Conservation (phyloP, 1,140 invertebrate species). For the Drosophila ananassae region DNA sequence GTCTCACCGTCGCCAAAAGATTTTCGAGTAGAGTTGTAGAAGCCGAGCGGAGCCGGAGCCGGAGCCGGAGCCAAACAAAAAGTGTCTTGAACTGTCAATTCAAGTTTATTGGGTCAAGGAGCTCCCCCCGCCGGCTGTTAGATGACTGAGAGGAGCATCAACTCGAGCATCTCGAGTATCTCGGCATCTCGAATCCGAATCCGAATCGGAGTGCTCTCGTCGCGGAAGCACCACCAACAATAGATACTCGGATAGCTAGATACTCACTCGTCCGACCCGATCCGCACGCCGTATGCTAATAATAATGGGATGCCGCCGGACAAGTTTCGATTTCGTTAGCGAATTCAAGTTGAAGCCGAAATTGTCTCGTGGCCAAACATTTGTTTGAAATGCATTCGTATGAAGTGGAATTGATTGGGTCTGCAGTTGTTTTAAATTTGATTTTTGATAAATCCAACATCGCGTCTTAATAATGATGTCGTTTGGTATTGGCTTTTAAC, state of each 20-base stretch:
- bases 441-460: slow-evolving; percentile 2
- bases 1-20: slow-evolving; percentile 27
- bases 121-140: slow-evolving; percentile 49
- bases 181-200: slow-evolving; percentile 13
- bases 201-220: slow-evolving; percentile 40
- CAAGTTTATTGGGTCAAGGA: slow-evolving; percentile 83
- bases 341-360: slow-evolving; percentile 37
- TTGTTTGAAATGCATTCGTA: slow-evolving; percentile 73
- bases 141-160: slow-evolving; percentile 20
- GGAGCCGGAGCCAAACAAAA: slow-evolving; percentile 67
- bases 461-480: slow-evolving; percentile 23
- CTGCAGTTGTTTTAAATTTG: neutral
- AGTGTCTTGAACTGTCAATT: slow-evolving; percentile 83
- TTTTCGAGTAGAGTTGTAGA: slow-evolving; percentile 1
- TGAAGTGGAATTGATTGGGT: slow-evolving; percentile 26
- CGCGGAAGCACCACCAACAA: slow-evolving; percentile 57
- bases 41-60: slow-evolving; percentile 32
- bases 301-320: slow-evolving; percentile 38
- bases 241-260: slow-evolving; percentile 5
- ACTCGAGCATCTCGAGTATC: slow-evolving; percentile 13
- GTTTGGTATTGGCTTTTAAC: slow-evolving; percentile 8
- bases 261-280: slow-evolving; percentile 28
- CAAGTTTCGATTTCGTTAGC: slow-evolving; percentile 60
- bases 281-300: slow-evolving; percentile 36
- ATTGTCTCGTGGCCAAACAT: slow-evolving; percentile 68